These are phyloP conservation scores for Nyctereutes procyonoides DNA, from an alignment of 2,113 vertebrate species.

Conservation along the genomic window DNA sequence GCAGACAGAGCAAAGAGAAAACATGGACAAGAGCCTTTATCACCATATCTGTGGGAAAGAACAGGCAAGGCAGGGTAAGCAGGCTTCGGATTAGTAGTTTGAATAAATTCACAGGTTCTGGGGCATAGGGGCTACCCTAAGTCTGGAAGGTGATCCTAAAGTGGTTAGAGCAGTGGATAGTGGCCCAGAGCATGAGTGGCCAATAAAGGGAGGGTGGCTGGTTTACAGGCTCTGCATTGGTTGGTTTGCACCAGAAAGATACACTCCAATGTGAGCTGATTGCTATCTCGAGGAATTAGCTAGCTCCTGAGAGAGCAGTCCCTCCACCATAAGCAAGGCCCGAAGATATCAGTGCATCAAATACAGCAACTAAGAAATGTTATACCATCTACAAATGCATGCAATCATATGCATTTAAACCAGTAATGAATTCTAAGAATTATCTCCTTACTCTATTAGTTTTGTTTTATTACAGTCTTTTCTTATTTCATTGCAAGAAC, in stretches of 20 bases:
- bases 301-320: background rate
- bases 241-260: background rate
- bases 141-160: background rate
- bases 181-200: background rate
- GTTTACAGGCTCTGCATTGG: background rate
- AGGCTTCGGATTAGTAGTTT: background rate
- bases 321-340: background rate
- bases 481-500: conserved; percentile 22
- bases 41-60: background rate
- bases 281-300: background rate
- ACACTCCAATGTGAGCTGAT: background rate
- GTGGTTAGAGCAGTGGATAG: background rate
- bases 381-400: background rate
- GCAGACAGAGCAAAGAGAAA: background rate
- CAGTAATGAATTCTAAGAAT: background rate
- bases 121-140: background rate
- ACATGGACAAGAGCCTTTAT: background rate
- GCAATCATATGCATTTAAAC: background rate
- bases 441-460: background rate
- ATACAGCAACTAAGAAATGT: background rate
- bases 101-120: background rate
- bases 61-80: background rate
- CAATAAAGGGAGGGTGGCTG: background rate
- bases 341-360: background rate
- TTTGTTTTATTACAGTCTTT: background rate